Percentiles rank a stretch among this genome's conserved stretches.
phyloP scores from a whole-genome alignment of 2,797 vertebrate species.

The Trematomus bernacchii region DNA sequence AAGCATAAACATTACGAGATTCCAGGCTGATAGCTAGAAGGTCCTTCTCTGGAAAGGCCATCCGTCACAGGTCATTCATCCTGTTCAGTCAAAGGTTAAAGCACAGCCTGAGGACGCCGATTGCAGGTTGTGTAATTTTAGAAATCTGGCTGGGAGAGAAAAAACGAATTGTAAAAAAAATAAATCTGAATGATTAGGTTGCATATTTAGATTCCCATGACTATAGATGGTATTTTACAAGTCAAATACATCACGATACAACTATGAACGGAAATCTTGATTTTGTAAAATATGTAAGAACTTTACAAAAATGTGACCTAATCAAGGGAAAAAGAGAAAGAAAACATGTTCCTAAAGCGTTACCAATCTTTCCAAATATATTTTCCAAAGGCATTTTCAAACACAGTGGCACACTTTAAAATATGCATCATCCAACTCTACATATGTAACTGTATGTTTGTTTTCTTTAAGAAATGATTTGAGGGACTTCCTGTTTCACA shows the following conservation, averaged over 20 bases:
- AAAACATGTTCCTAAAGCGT: not conserved
- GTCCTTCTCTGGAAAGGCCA: slow-evolving; percentile 48
- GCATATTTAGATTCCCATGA: not conserved
- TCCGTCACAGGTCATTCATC: slow-evolving; percentile 70
- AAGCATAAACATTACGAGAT: slow-evolving; percentile 76
- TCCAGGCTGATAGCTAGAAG: slow-evolving; percentile 60
- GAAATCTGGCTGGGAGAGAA: slow-evolving; percentile 17
- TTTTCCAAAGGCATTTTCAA: not conserved
- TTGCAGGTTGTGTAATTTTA: slow-evolving; percentile 45
- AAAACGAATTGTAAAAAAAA: not conserved
- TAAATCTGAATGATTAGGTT: not conserved
- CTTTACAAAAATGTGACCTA: not conserved
- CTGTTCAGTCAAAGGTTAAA: slow-evolving; percentile 62
- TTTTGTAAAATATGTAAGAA: not conserved
- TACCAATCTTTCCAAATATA: not conserved
- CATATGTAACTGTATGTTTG: not conserved
- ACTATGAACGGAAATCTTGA: not conserved
- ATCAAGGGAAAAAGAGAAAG: not conserved
- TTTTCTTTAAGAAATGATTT: not conserved
- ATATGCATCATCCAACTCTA: not conserved
- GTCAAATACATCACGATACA: not conserved
- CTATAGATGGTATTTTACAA: not conserved
- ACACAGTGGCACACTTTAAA: not conserved
- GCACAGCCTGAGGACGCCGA: slow-evolving; percentile 43
- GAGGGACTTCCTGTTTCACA: not conserved